Conservation (phyloP, 2,113 vertebrate species). For the Phasianus colchicus region DNA sequence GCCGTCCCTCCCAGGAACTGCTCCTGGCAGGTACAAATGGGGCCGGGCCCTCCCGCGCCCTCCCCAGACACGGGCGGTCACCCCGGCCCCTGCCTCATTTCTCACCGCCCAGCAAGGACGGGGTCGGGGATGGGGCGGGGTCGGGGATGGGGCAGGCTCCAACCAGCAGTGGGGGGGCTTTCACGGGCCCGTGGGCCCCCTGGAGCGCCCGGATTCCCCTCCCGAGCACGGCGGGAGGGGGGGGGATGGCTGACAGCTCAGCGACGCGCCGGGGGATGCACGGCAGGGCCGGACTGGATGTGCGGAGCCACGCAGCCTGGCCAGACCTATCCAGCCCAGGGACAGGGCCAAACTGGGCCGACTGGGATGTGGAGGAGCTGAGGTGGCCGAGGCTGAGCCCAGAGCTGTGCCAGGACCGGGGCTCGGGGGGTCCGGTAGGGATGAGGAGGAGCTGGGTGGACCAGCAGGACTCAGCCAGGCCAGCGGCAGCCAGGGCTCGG, state of each 20-base stretch:
- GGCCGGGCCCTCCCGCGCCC: not conserved
- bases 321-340: not conserved
- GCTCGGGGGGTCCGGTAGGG: not conserved
- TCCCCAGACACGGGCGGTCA: not conserved
- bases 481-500: too few species aligned
- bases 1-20: slow-evolving; percentile 45
- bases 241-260: fast-evolving
- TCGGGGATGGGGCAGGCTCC: not conserved
- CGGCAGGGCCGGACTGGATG: not conserved
- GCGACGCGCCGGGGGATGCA: too few species aligned
- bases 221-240: not conserved
- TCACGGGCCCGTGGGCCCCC: not conserved
- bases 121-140: not conserved
- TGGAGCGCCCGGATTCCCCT: not conserved
- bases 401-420: not conserved
- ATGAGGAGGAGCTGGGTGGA: not conserved
- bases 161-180: not conserved
- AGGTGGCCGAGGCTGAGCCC: not conserved
- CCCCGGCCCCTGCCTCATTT: not conserved
- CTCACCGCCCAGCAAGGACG: not conserved
- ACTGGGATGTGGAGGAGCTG: not conserved
- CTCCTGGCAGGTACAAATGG: slow-evolving; percentile 38
- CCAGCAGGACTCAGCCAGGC: not conserved
- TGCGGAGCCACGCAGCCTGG: not conserved
- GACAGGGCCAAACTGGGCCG: not conserved